Conservation (phyloP, 2,888 invertebrate genomes). For the Orthonychiurus folsomi region DNA sequence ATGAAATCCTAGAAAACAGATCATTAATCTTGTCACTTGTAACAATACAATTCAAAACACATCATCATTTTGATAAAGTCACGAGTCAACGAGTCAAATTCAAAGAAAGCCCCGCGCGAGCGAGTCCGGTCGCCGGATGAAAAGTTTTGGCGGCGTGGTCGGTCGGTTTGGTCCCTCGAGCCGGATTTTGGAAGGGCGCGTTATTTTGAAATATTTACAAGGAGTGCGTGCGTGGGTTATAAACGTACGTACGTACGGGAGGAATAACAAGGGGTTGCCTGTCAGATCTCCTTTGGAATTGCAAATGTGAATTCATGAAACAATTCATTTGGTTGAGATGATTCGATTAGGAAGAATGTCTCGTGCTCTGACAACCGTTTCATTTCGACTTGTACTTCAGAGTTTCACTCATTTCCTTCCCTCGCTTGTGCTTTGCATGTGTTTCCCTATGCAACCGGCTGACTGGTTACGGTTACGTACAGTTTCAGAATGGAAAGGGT, state of each 20-base stretch:
- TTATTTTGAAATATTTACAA: slow-evolving; percentile 1
- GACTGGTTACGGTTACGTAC: too few species aligned
- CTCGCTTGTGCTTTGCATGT: background rate
- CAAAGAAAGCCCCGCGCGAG: background rate
- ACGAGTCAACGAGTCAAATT: background rate
- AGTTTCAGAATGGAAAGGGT: too few species aligned
- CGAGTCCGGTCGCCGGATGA: too few species aligned
- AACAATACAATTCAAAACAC: too few species aligned
- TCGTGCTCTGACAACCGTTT: slow-evolving; percentile 1
- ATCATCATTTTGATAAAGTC: background rate
- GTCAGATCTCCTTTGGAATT: background rate
- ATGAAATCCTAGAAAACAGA: background rate
- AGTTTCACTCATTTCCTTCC: background rate
- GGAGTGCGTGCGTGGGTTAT: background rate
- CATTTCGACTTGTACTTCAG: background rate
- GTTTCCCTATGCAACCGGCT: background rate
- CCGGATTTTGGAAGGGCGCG: too few species aligned
- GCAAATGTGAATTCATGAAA: background rate
- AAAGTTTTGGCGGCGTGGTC: too few species aligned
- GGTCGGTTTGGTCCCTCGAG: background rate
- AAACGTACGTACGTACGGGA: background rate
- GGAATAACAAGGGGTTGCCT: too few species aligned
- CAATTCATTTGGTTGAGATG: slow-evolving; percentile 1
- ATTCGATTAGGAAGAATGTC: slow-evolving; percentile 1
- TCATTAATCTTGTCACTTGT: background rate